Base-by-base conservation (phyloP, 2,113 vertebrate species). In the Lepisosteus osseus region DNA sequence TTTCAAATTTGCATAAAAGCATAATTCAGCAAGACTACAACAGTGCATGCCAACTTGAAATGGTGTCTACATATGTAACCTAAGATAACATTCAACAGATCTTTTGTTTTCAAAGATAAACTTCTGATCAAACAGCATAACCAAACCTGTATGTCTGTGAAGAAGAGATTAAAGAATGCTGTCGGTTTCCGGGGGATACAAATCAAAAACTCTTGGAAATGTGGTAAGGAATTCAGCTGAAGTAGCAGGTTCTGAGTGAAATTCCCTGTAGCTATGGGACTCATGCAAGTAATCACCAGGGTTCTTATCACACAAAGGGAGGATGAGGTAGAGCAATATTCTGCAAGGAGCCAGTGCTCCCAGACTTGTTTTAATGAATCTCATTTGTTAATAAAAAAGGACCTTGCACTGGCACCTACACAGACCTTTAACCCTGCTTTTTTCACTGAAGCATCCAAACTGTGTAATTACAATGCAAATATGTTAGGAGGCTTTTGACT, bases 151-250 rank as follows among this genome's bases (percentile, higher is more conserved):
- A 84, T 87, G 80, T 77, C 80, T 78, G 87, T 86, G 80, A 80
- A 85, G 84, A 83, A 84, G 84, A 88, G 87, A 89, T 90, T 87
- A 93, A 90, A 84, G 83, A 88, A 92, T 80, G 81, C 83, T 89
- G 87, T 85, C 89, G 81, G 93, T 95, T 94, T 93, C 92, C 89
- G 93, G 88, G 85, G 92, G 86, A 91, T 91, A 91, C 88, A 82
- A 88, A 91, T 92, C 85, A 94, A 95, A 95, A 92, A 86, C 89
- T 87, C 86, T 89, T 72, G 85, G 83, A 93, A 90, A 94, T 93
- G 84, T 86, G 79, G 82, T 81, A 82, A 92, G 86, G 89, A 92
- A 90, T 85, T 74, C 85, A 89, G 84, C 80, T 88, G 87, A 84
- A 42, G 68, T 78, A 86, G 83, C 75, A 79, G 80, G 86, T 86